Evolutionary conservation across 2,113 vertebrate genomes (phyloP).

Genomic region (Macquaria australasica): DNA sequence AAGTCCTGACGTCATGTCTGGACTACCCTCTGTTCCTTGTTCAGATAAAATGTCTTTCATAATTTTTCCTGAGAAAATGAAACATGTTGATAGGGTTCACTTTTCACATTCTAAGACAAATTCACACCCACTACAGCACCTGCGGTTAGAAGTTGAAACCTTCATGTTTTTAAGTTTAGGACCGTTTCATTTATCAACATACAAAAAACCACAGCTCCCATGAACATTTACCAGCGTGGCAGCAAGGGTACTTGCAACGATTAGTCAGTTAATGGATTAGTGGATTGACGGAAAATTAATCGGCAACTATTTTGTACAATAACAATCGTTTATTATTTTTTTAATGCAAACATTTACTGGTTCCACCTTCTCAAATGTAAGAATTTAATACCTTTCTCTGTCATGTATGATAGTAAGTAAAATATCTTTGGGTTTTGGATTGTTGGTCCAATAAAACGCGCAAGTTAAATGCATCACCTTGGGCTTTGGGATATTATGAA

Average conservation of each 20-base stretch:
- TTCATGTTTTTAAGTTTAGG: neutral
- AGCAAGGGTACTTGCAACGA: neutral
- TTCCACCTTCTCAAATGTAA: neutral
- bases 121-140: neutral
- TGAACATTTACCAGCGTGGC: neutral
- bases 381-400: neutral
- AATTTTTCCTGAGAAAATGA: neutral
- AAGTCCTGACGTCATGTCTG: neutral
- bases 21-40: neutral
- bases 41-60: neutral
- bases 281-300: too few relatives aligned
- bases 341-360: neutral
- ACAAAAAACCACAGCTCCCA: neutral
- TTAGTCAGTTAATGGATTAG: too few relatives aligned
- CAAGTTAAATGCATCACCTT: neutral
- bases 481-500: neutral
- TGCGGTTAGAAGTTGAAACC: neutral
- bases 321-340: neutral
- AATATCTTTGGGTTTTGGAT: neutral
- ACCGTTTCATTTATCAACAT: neutral
- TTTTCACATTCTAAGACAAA: neutral
- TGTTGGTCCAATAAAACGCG: neutral
- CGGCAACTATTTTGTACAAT: too few relatives aligned
- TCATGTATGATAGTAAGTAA: neutral
- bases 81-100: neutral